phyloP scores from a whole-genome alignment of 2,888 invertebrate genomes.

The Archaeoteleia sp. region DNA sequence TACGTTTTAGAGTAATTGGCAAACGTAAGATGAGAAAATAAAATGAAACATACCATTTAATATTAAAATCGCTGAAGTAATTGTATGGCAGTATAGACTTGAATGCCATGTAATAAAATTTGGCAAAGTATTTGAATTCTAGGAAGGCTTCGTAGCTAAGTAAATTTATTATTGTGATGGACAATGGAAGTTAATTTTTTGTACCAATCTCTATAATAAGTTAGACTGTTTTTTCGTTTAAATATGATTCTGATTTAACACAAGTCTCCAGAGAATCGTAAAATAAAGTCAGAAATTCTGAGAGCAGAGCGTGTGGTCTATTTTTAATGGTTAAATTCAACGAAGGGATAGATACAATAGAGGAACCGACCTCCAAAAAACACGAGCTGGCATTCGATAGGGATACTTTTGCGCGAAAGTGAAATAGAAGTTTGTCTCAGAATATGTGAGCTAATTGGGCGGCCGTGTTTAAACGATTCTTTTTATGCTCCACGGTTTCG shows the following conservation, averaged over 20 bases:
- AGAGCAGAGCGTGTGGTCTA: conserved; percentile 42
- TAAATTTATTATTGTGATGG: background rate
- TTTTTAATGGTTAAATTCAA: conserved; percentile 44
- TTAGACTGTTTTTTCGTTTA: no score
- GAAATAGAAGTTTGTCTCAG: conserved; percentile 20
- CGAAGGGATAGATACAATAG: conserved; percentile 42
- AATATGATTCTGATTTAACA: conserved; percentile 33
- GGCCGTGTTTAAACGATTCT: conserved; percentile 13
- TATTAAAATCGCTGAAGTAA: background rate
- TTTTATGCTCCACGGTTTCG: conserved; percentile 15
- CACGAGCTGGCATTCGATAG: conserved; percentile 48
- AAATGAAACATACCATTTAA: background rate
- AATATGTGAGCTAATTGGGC: conserved; percentile 36
- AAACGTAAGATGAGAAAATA: background rate
- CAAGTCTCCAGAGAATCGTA: conserved; percentile 33
- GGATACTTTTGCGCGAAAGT: conserved; percentile 38
- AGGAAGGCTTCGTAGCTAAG: background rate
- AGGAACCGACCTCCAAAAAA: conserved; percentile 34
- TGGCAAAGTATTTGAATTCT: background rate
- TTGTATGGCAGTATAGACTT: background rate
- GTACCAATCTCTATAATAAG: conserved; percentile 7
- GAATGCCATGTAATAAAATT: background rate
- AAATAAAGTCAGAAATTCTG: conserved; percentile 22
- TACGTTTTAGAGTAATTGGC: conserved; percentile 6
- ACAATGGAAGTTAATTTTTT: conserved; percentile 1